Conservation (phyloP, 2,888 invertebrate genomes). For the Hydropsyche betteni region DNA sequence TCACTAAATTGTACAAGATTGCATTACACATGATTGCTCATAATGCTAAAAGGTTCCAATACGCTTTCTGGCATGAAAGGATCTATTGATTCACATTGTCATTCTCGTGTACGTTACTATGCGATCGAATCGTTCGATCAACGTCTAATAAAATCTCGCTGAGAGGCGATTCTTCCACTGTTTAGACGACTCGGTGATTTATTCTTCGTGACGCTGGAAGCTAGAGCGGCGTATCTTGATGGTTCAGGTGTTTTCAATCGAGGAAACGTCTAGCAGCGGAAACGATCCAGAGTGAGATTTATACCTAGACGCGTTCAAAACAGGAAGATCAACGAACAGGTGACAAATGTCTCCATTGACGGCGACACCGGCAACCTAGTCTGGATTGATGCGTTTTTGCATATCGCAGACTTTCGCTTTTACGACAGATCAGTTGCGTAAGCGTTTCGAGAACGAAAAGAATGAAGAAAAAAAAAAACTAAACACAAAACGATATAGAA, state of each 20-base stretch:
- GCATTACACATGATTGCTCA: too few species aligned
- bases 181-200: neutral
- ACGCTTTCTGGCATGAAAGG: too few species aligned
- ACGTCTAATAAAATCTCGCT: too few species aligned
- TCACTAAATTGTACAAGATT: neutral
- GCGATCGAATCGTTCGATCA: too few species aligned
- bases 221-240: constrained; percentile 19
- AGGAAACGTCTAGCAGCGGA: constrained; percentile 23
- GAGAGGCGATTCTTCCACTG: too few species aligned
- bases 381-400: constrained; percentile 1
- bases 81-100: too few species aligned
- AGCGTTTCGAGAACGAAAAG: neutral
- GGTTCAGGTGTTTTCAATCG: constrained; percentile 33
- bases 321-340: constrained; percentile 18
- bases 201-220: neutral
- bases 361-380: neutral
- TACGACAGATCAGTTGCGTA: neutral
- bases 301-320: constrained; percentile 1
- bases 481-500: constrained; percentile 33
- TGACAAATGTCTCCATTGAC: constrained; percentile 24
- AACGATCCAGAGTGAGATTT: constrained; percentile 3
- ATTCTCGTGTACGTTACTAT: too few species aligned
- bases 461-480: neutral
- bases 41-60: too few species aligned
- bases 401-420: constrained; percentile 2